Conservation (phyloP, 1,140 invertebrate species). For the Microplitis mediator region DNA sequence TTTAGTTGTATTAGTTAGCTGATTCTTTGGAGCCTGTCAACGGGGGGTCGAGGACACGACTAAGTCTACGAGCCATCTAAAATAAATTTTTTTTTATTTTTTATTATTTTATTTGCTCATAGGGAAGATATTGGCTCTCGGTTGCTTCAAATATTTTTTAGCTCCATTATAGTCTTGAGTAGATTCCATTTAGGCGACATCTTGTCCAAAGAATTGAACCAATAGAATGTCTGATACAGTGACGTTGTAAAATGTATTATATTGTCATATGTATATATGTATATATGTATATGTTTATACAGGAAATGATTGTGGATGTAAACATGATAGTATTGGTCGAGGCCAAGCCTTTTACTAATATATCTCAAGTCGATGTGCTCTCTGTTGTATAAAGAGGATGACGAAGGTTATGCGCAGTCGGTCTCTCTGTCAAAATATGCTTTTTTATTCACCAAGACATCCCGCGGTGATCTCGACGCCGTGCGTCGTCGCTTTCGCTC, state of each 20-base stretch:
- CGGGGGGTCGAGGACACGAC: slow-evolving; percentile 29
- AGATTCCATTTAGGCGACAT: slow-evolving; percentile 12
- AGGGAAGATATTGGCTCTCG: not conserved
- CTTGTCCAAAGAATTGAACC: slow-evolving; percentile 13
- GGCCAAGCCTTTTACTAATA: slow-evolving; percentile 23
- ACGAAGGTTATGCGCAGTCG: slow-evolving; percentile 45
- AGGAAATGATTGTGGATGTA: not conserved
- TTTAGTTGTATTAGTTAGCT: too few species aligned
- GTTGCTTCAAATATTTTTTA: not conserved
- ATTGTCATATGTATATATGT: too few species aligned
- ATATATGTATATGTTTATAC: not conserved
- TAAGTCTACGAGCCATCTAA: slow-evolving; percentile 3
- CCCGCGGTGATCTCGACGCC: slow-evolving; percentile 42
- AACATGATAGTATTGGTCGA: slow-evolving; percentile 5
- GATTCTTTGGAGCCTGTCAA: slow-evolving; percentile 10
- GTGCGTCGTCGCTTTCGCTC: slow-evolving; percentile 38
- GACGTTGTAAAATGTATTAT: not conserved
- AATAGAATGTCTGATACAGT: slow-evolving; percentile 5
- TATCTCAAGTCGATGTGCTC: not conserved
- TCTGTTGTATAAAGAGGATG: slow-evolving; percentile 29
- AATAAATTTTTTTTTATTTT: not conserved
- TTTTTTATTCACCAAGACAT: slow-evolving; percentile 36
- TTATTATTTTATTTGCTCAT: not conserved
- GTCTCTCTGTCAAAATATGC: slow-evolving; percentile 51
- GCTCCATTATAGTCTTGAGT: not conserved